phyloP scores from a whole-genome alignment of 2,797 vertebrate genomes.

The Gymnopithys bicolor region DNA sequence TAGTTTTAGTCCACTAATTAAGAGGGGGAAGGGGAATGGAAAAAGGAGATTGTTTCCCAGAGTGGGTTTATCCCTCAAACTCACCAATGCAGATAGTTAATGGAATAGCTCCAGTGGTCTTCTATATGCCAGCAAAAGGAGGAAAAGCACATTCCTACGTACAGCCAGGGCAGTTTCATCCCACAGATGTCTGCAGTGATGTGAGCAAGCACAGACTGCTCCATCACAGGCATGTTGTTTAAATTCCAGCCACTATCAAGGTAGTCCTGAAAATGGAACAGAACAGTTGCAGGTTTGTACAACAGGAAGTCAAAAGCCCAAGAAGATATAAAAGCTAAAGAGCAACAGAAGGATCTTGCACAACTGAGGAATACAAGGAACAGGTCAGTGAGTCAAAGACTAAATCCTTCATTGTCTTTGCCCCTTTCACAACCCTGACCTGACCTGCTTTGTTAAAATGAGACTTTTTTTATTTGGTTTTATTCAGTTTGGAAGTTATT shows the following conservation, averaged over 20 bases:
- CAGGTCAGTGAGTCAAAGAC: neutral
- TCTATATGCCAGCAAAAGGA: conserved; percentile 99
- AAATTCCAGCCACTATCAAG: conserved; percentile 97
- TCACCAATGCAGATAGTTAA: conserved; percentile 98
- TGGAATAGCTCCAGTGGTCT: conserved; percentile 99
- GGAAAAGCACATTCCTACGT: conserved; percentile 99
- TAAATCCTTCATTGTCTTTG: neutral
- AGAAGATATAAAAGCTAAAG: neutral
- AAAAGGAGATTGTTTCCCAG: neutral
- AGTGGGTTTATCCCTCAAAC: conserved; percentile 23
- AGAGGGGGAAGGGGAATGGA: neutral
- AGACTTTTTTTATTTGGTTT: neutral
- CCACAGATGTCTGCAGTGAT: conserved; percentile 98
- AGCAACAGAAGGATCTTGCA: neutral
- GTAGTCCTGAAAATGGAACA: conserved; percentile 85
- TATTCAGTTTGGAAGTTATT: neutral
- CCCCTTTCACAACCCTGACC: neutral
- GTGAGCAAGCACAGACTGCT: conserved; percentile 94
- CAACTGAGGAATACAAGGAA: neutral
- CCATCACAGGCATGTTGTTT: conserved; percentile 98
- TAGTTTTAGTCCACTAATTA: neutral
- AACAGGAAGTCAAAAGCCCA: neutral
- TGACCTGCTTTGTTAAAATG: neutral
- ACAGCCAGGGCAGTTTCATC: conserved; percentile 98
- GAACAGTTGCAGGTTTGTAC: neutral